Base-by-base conservation (phyloP, 2,113 vertebrate species). In the Setophaga petechia region DNA sequence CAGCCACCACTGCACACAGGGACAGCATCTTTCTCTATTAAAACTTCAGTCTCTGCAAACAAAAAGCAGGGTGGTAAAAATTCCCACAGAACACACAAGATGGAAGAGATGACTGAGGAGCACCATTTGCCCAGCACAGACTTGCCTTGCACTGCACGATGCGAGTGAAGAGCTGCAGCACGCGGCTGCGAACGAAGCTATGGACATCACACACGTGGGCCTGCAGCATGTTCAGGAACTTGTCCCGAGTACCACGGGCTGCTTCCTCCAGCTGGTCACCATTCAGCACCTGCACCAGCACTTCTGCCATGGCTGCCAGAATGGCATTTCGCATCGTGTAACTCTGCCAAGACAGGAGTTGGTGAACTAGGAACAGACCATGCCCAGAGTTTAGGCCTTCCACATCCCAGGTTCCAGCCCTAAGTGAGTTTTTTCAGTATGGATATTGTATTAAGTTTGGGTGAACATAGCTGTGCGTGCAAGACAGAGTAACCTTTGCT, bases 141-240 rank as follows among this genome's bases (percentile, higher is more conserved):
- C 80, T 91, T 63, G 99, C 99, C 98, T 99, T 99, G 96, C 98
- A 95, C 96, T 98, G 99, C 81, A 99, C 99, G 0, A 99, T 98
- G 15, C 98, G 98, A 3, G 98, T 96, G 92, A 98, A 99, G 57
- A 99, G 98, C 86, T 99, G 99, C 74, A 99, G 95, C 84, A 99
- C 99, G 0, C 98, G 98, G 25, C 98, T 97, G 75, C 99, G 97
- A 37, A 99, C 99, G 5, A 99, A 98, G 15, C 99, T 97, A 20
- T 98, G 97, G 9, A 98, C 65, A 43, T 99, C 99, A 6, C 99
- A 98, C 52, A 98, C 43, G 9, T 99, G 99, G 52, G 98, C 98
- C 89, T 99, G 99, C 82, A 99, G 95, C 2, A 97, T 98, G 28
- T 98, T 98, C 78, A 99, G 97, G 96, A 99, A 99, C 71, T 99